Percentiles rank a stretch among this genome's conserved stretches.
Evolutionary conservation across 1,140 invertebrate genomes (phyloP).

Genomic region (Apis mellifera): DNA sequence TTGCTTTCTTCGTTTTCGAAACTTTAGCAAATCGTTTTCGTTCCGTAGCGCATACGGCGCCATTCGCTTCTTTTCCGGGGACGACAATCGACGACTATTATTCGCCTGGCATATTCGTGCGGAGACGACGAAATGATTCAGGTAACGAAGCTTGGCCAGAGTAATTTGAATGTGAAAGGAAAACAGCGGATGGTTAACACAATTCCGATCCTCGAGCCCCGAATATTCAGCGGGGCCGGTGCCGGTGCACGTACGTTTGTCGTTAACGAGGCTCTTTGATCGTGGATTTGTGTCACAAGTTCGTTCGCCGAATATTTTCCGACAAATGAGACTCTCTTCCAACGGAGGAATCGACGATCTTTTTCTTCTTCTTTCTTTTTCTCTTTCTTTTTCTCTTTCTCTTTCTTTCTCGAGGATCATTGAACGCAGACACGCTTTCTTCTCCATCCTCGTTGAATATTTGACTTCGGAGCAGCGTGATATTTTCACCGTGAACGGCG

Average conservation of each 20-base stretch:
- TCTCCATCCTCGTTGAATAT: not conserved
- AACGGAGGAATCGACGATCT: not conserved
- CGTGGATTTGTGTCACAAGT: conserved; percentile 24
- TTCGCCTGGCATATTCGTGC: not conserved
- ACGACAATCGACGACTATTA: conserved; percentile 10
- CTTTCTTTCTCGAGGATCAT: not conserved
- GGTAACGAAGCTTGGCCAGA: conserved; percentile 44
- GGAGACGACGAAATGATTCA: conserved; percentile 13
- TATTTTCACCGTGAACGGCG: not conserved
- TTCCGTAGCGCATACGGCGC: not conserved
- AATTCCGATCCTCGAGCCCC: conserved; percentile 26
- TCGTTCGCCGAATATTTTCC: conserved; percentile 8
- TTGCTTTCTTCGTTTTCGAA: not conserved
- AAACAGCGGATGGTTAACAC: conserved; percentile 33
- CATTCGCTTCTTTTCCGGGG: not conserved
- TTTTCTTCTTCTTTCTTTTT: not conserved
- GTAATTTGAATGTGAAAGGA: conserved; percentile 52
- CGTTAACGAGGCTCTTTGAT: conserved; percentile 49
- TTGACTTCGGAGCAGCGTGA: not conserved
- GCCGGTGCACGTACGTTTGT: not conserved
- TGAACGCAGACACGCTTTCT: conserved; percentile 26
- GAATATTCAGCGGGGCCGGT: conserved; percentile 50
- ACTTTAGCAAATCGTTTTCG: not conserved
- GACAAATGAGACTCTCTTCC: not conserved
- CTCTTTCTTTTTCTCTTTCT: conserved; percentile 13